Base-by-base conservation (phyloP, 2,797 vertebrate species). In the Tapera naevia region DNA sequence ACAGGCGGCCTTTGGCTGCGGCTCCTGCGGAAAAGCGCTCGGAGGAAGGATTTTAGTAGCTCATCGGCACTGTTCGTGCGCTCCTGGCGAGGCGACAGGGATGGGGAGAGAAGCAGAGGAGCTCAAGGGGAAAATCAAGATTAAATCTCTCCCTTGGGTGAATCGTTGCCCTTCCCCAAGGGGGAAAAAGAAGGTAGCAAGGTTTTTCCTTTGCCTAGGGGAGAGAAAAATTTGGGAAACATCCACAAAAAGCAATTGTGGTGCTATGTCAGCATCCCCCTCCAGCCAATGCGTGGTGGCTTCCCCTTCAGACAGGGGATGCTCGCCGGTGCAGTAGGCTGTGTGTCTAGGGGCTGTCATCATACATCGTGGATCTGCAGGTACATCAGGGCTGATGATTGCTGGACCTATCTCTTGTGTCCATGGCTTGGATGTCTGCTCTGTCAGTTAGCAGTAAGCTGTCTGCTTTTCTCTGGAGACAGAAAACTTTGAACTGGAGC, bases 1-100 rank as follows among this genome's bases (percentile, higher is more conserved):
- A 98, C 98, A 98, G 98, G 98, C 98, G 97, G 97, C 97, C 97
- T 91, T 97, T 97, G 97, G 97, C 97, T 97, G 96, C 88, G 93
- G 96, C 96, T 92, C 81, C 94, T n/a, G 93, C 67, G 73, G 93
- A 95, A 95, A 95, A 97, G 97, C 69, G 97, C 97, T 97, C 51
- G 75, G 74, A 97, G 97, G 96, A 93, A 98, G 95, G 94, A 80
- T 97, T 97, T 97, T 80, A 46, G 73, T 41, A 78, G 89, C 93
- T 96, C 86, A 10, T 88, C 95, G 78, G 65, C 91, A 80, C 80
- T 86, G 74, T 82, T 91, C 80, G 28, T 97, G 91, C 72, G 91
- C 86, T 89, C 92, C 94, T 83, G 95, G 94, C 76, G 84, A 74
- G 86, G 61, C 43, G 83, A 56, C 81, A 33, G 71, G 80, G 94